A percentile compares a stretch with the other conserved stretches of the same genome.
phyloP scores from a whole-genome alignment of 2,888 invertebrate species.

The Ennomos quercinarius region DNA sequence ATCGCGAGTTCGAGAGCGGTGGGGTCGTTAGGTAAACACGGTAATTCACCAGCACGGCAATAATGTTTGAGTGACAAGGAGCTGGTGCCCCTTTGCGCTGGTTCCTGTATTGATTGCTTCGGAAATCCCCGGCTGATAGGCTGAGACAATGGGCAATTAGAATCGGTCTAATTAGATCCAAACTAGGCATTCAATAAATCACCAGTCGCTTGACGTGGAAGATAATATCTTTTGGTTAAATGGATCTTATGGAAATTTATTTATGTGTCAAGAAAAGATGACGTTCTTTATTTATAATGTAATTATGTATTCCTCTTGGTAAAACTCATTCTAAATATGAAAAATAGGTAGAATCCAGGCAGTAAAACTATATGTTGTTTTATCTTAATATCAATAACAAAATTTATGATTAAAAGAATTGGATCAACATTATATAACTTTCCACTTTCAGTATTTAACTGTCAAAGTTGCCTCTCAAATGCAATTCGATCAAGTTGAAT shows the following conservation, averaged over 20 bases:
- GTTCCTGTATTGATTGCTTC: slow-evolving; percentile 57
- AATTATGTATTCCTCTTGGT: too few relatives aligned
- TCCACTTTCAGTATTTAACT: slow-evolving; percentile 21
- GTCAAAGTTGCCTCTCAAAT: slow-evolving; percentile 26
- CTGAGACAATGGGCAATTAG: slow-evolving; percentile 54
- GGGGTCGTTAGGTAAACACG: slow-evolving; percentile 54
- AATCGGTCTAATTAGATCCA: slow-evolving; percentile 50
- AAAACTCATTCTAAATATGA: too few relatives aligned
- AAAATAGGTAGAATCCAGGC: too few relatives aligned
- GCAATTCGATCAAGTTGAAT: slow-evolving; percentile 51
- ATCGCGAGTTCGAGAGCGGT: slow-evolving; percentile 30
- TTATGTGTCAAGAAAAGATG: slow-evolving; percentile 8
- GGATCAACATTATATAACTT: slow-evolving; percentile 3
- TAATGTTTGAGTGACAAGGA: slow-evolving; percentile 63
- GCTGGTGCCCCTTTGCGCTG: slow-evolving; percentile 57
- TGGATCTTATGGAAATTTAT: slow-evolving; percentile 22
- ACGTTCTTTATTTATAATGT: neutral
- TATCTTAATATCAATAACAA: too few relatives aligned
- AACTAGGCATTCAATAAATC: slow-evolving; percentile 39
- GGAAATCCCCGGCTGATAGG: slow-evolving; percentile 46
- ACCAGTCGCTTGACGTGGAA: slow-evolving; percentile 25
- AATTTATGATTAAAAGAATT: neutral
- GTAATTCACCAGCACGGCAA: slow-evolving; percentile 58
- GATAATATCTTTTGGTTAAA: slow-evolving; percentile 23
- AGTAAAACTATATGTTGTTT: too few relatives aligned